These are phyloP conservation scores for Elachura formosa DNA, from an alignment of 2,113 vertebrate species.

Conservation along the genomic window DNA sequence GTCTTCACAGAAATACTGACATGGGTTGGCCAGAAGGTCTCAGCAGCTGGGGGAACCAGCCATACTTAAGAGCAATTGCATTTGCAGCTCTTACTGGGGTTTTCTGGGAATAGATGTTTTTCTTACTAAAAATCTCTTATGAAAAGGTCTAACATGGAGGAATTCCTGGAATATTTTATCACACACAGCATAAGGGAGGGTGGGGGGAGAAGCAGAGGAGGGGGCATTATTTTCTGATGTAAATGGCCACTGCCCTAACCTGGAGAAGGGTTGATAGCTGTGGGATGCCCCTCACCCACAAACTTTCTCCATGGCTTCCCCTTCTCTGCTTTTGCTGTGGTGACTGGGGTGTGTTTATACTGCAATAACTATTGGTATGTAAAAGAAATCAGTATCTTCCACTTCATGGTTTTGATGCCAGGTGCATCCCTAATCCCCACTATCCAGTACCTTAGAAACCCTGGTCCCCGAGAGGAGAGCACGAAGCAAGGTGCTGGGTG, in stretches of 20 bases:
- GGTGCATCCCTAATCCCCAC: not conserved
- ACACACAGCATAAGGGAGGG: not conserved
- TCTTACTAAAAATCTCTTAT: constrained; percentile 3
- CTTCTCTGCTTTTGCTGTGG: constrained; percentile 1
- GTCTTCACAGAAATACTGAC: constrained; percentile 83
- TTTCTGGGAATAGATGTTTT: constrained; percentile 25
- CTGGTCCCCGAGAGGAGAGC: not conserved
- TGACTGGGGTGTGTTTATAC: constrained; percentile 24
- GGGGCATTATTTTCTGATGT: not conserved
- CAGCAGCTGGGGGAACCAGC: constrained; percentile 12
- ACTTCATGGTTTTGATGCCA: not conserved
- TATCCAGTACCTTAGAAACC: not conserved
- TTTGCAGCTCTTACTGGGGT: not conserved
- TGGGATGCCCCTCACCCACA: not conserved
- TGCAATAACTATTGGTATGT: constrained; percentile 68
- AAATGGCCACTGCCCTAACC: not conserved
- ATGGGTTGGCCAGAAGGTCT: constrained; percentile 81
- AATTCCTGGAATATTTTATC: constrained; percentile 26
- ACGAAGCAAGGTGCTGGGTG: not conserved
- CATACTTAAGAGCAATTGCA: constrained; percentile 35
- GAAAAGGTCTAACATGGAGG: not conserved
- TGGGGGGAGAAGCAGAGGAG: not conserved
- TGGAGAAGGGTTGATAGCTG: not conserved
- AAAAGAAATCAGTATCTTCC: constrained; percentile 49
- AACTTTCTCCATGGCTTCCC: not conserved